phyloP scores from a whole-genome alignment of 2,113 vertebrate species.

The Lophius piscatorius region DNA sequence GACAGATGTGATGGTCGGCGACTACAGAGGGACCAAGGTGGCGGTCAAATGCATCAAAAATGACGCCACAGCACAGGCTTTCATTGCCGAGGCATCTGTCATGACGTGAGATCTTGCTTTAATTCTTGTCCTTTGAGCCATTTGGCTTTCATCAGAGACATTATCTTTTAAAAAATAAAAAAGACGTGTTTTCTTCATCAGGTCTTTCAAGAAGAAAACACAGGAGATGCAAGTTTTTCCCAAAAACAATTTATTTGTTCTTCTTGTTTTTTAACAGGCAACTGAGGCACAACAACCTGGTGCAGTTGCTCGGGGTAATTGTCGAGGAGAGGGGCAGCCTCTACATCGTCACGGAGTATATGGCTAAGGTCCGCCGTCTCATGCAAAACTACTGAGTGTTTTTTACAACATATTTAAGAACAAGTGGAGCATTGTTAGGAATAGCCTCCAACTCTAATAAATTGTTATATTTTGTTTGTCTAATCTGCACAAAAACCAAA shows the following conservation, averaged over 20 bases:
- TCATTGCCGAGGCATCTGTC: slow-evolving; percentile 94
- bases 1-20: slow-evolving; percentile 83
- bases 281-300: slow-evolving; percentile 94
- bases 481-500: neutral
- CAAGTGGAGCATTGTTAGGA: too few species aligned
- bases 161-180: neutral
- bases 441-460: too few species aligned
- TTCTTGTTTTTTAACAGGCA: slow-evolving; percentile 76
- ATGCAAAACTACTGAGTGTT: too few species aligned
- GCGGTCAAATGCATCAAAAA: slow-evolving; percentile 99
- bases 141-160: neutral
- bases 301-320: slow-evolving; percentile 94
- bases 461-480: too few species aligned
- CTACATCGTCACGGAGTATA: slow-evolving; percentile 97
- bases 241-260: neutral
- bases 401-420: too few species aligned
- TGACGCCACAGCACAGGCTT: slow-evolving; percentile 95
- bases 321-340: slow-evolving; percentile 94
- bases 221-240: neutral
- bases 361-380: slow-evolving; percentile 97
- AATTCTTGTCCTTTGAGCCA: neutral
- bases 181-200: too few species aligned
- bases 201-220: neutral
- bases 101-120: slow-evolving; percentile 88
- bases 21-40: slow-evolving; percentile 95